Conservation (phyloP, 1,140 invertebrate genomes). For the Tetranychus urticae region DNA sequence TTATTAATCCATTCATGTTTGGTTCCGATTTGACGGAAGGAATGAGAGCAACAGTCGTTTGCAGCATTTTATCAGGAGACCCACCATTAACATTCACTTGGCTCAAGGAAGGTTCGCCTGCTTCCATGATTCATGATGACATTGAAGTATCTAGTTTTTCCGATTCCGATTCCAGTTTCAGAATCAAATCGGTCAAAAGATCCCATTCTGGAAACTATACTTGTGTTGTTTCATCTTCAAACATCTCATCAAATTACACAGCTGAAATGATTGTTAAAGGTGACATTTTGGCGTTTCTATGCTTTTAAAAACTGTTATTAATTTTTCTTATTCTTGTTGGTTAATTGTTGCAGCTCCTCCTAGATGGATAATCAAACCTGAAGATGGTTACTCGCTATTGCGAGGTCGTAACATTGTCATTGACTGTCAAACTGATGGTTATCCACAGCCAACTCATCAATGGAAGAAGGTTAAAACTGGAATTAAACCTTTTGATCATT, state of each 20-base stretch:
- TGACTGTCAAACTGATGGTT: conserved; percentile 23
- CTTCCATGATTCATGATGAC: conserved; percentile 24
- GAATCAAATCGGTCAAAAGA: conserved; percentile 7
- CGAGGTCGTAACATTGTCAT: conserved; percentile 18
- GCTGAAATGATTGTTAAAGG: conserved; percentile 45
- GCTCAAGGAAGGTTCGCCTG: conserved; percentile 10
- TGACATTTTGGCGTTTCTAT: conserved; percentile 20
- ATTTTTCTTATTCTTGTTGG: neutral
- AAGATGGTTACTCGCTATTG: conserved; percentile 20
- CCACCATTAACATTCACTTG: conserved; percentile 13
- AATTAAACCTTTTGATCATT: neutral
- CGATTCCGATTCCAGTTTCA: conserved; percentile 10
- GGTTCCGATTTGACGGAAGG: conserved; percentile 36
- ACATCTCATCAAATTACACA: conserved; percentile 20
- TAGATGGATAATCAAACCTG: conserved; percentile 23
- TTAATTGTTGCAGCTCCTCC: conserved; percentile 20
- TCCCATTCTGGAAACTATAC: conserved; percentile 45
- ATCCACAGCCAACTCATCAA: conserved; percentile 20
- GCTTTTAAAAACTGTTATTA: neutral
- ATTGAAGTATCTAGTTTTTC: conserved; percentile 8
- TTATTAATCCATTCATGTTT: conserved; percentile 22
- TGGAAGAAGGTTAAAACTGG: conserved; percentile 20
- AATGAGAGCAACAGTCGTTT: conserved; percentile 21
- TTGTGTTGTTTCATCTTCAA: conserved; percentile 30
- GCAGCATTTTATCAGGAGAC: conserved; percentile 20